These are phyloP conservation scores for Meteorus colon DNA, from an alignment of 2,888 invertebrate species.

Conservation along the genomic window DNA sequence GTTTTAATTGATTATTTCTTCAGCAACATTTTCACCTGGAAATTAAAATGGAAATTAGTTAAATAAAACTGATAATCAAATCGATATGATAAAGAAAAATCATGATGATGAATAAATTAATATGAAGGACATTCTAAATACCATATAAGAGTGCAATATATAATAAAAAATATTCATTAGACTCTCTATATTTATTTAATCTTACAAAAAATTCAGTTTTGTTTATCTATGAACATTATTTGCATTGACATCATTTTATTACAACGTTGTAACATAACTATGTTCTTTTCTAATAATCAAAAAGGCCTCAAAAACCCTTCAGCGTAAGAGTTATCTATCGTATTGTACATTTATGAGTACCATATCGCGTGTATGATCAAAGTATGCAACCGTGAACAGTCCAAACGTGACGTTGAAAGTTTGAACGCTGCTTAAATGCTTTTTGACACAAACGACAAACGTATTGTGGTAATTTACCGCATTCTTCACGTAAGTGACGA, in stretches of 20 bases:
- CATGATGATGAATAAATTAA: neutral
- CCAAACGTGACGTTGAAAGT: slow-evolving; percentile 65
- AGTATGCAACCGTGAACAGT: slow-evolving; percentile 59
- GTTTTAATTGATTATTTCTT: neutral
- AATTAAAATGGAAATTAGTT: neutral
- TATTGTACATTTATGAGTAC: neutral
- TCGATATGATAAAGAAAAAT: neutral
- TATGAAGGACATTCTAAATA: neutral
- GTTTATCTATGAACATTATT: neutral
- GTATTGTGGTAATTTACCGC: slow-evolving; percentile 66
- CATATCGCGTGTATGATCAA: slow-evolving; percentile 37
- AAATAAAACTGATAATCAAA: neutral
- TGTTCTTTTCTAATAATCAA: neutral
- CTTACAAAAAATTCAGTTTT: neutral
- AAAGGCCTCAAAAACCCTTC: slow-evolving; percentile 5
- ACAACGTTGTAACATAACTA: neutral
- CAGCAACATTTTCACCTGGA: neutral
- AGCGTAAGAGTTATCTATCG: neutral
- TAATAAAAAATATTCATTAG: neutral
- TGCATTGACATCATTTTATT: neutral
- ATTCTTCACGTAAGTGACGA: slow-evolving; percentile 70
- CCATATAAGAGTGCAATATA: neutral
- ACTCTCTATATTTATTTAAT: slow-evolving; percentile 1
- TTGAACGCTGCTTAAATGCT: slow-evolving; percentile 64
- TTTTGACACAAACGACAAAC: slow-evolving; percentile 66